phyloP scores from a whole-genome alignment of 2,888 invertebrate species.

The Nymphalis c-album region DNA sequence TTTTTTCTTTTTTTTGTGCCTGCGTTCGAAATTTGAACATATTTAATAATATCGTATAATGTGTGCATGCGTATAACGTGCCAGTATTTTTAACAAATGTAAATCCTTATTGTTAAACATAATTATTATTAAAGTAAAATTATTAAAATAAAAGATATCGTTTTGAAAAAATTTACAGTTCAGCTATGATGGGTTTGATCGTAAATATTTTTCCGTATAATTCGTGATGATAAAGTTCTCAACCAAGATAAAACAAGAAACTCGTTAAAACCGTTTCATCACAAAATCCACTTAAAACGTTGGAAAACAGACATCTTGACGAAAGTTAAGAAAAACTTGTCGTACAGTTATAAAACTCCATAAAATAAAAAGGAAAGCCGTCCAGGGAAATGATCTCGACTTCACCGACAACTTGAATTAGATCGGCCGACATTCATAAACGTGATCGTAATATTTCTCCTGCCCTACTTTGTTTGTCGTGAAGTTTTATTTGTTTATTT shows the following conservation, averaged over 20 bases:
- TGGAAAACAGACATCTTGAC: slow-evolving; percentile 42
- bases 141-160: too few relatives aligned
- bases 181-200: neutral
- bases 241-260: slow-evolving; percentile 16
- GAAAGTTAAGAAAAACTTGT: slow-evolving; percentile 45
- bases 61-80: too few relatives aligned
- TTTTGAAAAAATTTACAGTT: too few relatives aligned
- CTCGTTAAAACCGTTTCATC: slow-evolving; percentile 28
- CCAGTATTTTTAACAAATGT: too few relatives aligned
- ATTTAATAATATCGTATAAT: too few relatives aligned
- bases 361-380: slow-evolving; percentile 53
- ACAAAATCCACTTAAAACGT: slow-evolving; percentile 33
- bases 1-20: too few relatives aligned
- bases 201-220: neutral
- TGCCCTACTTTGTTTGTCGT: slow-evolving; percentile 48
- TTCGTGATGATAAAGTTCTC: neutral
- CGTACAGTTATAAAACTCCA: slow-evolving; percentile 47
- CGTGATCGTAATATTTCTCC: slow-evolving; percentile 53
- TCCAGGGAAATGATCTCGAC: slow-evolving; percentile 60
- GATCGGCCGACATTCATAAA: slow-evolving; percentile 58
- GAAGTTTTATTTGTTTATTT: slow-evolving; percentile 58
- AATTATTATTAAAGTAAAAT: too few relatives aligned
- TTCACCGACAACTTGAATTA: slow-evolving; percentile 65
- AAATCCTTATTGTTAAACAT: too few relatives aligned
- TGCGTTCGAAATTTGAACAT: too few relatives aligned